Conservation (phyloP, 2,888 invertebrate species). For the Caenorhabditis sinica region DNA sequence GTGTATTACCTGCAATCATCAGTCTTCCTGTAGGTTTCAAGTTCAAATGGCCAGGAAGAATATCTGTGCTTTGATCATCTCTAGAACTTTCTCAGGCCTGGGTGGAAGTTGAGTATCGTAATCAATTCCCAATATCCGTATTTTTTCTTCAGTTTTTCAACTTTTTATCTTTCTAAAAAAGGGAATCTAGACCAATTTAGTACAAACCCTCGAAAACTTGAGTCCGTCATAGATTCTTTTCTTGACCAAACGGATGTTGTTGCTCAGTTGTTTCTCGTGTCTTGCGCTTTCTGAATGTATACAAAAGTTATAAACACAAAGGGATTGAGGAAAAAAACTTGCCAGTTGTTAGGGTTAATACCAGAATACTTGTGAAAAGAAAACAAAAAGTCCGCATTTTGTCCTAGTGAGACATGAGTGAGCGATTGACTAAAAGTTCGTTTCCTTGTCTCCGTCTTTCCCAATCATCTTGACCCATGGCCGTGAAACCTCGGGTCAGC, state of each 20-base stretch:
- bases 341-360: slow-evolving; percentile 31
- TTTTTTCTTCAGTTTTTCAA: not conserved
- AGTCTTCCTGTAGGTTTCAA: not conserved
- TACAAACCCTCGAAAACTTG: slow-evolving; percentile 57
- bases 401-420: slow-evolving; percentile 52
- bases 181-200: not conserved
- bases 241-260: slow-evolving; percentile 52
- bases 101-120: too few species aligned
- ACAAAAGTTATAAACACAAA: slow-evolving; percentile 31
- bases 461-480: slow-evolving; percentile 54
- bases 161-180: not conserved
- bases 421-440: slow-evolving; percentile 46
- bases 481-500: slow-evolving; percentile 44
- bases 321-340: slow-evolving; percentile 25
- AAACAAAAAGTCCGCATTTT: slow-evolving; percentile 36
- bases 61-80: too few species aligned
- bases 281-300: slow-evolving; percentile 43
- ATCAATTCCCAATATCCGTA: too few species aligned
- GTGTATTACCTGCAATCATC: slow-evolving; percentile 44
- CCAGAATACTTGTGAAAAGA: slow-evolving; percentile 17
- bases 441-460: not conserved
- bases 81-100: too few species aligned
- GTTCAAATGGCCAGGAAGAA: not conserved
- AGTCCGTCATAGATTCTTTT: slow-evolving; percentile 54
- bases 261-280: slow-evolving; percentile 41